Evolutionary conservation across 2,797 vertebrate genomes (phyloP).

Genomic region (Merluccius polli): DNA sequence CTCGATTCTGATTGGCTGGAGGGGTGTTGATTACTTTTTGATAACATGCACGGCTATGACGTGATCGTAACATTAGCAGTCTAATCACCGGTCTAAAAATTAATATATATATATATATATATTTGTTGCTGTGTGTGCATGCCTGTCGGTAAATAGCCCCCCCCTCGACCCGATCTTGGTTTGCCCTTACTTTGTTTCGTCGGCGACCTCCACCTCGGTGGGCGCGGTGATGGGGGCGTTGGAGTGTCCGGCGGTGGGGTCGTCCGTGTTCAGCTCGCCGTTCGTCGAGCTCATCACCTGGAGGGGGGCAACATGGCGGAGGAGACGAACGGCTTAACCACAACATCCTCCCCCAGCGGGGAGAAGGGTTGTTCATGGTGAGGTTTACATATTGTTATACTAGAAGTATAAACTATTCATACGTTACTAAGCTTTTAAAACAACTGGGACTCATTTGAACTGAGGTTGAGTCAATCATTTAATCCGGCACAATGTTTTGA

Average conservation of each 20-base stretch:
- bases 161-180: too few species aligned
- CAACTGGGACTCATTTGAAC: background rate
- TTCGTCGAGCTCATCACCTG: constrained; percentile 98
- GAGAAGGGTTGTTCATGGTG: constrained; percentile 17
- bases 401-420: background rate
- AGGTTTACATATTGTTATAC: background rate
- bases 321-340: constrained; percentile 10
- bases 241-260: constrained; percentile 94
- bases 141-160: background rate
- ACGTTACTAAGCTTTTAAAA: background rate
- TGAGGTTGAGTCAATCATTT: background rate
- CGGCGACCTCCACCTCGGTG: constrained; percentile 92
- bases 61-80: too few species aligned
- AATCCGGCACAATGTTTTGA: background rate
- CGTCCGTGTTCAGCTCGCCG: constrained; percentile 93
- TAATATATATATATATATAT: too few species aligned
- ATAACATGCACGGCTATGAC: too few species aligned
- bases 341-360: background rate
- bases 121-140: too few species aligned
- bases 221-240: constrained; percentile 96
- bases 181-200: constrained; percentile 90
- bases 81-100: too few species aligned
- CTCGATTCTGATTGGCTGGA: too few species aligned
- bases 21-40: too few species aligned
- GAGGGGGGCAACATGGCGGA: constrained; percentile 18